Evolutionary conservation across 2,888 invertebrate genomes (phyloP).

Genomic region (Hesperia comma): DNA sequence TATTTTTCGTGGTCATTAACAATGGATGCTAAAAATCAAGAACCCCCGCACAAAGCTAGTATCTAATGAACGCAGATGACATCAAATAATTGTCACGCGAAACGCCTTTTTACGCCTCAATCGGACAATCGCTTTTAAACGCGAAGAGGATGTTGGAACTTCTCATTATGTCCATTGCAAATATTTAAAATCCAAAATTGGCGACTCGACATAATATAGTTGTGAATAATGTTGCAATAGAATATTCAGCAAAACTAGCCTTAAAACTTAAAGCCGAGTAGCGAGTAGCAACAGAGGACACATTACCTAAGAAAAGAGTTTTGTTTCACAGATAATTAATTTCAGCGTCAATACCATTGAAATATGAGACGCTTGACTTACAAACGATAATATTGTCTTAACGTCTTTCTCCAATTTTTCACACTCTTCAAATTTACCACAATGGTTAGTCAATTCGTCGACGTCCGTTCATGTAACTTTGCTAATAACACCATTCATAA

Average conservation of each 20-base stretch:
- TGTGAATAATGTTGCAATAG: background rate
- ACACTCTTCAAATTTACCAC: constrained; percentile 51
- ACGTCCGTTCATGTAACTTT: constrained; percentile 58
- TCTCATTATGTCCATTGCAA: constrained; percentile 31
- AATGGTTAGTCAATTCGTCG: constrained; percentile 47
- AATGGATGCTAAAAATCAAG: constrained; percentile 44
- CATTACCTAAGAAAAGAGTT: constrained; percentile 20
- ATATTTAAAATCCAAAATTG: constrained; percentile 27
- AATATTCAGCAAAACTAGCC: constrained; percentile 16
- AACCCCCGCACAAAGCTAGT: constrained; percentile 25
- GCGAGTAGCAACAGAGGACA: constrained; percentile 16
- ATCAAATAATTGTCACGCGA: constrained; percentile 41
- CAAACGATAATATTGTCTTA: constrained; percentile 55
- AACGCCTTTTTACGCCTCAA: constrained; percentile 33
- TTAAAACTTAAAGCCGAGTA: constrained; percentile 4
- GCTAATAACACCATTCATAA: constrained; percentile 56
- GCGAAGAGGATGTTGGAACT: constrained; percentile 40
- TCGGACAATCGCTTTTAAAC: constrained; percentile 40
- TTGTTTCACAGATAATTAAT: constrained; percentile 30
- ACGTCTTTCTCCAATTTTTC: constrained; percentile 45
- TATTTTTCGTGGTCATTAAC: constrained; percentile 46
- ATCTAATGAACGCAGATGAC: constrained; percentile 36
- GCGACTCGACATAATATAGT: constrained; percentile 3
- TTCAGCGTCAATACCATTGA: constrained; percentile 34
- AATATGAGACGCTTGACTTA: constrained; percentile 48